Evolutionary conservation across 2,797 vertebrate species (phyloP).

Genomic region (Sebastes wilsoni): DNA sequence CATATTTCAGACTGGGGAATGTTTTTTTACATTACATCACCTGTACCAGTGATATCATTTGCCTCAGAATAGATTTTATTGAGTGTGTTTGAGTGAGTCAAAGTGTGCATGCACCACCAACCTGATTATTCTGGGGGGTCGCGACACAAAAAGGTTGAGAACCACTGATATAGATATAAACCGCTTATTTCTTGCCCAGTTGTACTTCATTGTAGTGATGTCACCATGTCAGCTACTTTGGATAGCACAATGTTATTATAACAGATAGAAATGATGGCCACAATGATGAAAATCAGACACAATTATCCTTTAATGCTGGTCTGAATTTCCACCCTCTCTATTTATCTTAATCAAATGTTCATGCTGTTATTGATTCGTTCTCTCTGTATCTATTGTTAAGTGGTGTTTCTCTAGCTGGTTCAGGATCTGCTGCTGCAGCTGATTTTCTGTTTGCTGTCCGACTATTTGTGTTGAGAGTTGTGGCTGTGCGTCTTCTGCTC

Average conservation of each 20-base stretch:
- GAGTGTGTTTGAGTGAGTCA: not conserved
- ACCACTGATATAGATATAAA: not conserved
- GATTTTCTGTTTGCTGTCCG: constrained; percentile 17
- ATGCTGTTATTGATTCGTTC: not conserved
- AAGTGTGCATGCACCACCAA: too few species aligned
- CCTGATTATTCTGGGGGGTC: too few species aligned
- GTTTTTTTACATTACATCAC: too few species aligned
- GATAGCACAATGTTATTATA: not conserved
- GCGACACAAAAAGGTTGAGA: too few species aligned
- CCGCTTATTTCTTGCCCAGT: not conserved
- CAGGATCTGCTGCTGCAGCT: constrained; percentile 6
- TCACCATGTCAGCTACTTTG: not conserved
- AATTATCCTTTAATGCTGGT: not conserved
- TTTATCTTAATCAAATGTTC: not conserved
- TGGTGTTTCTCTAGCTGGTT: not conserved
- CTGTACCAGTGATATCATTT: too few species aligned
- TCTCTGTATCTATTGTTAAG: not conserved
- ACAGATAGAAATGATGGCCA: not conserved
- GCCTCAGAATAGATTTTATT: not conserved
- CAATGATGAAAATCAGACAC: not conserved
- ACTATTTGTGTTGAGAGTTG: constrained; percentile 70
- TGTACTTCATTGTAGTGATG: not conserved
- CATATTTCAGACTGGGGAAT: too few species aligned
- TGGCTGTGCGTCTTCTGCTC: constrained; percentile 90
- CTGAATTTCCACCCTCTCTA: not conserved